phyloP scores from a whole-genome alignment of 2,797 vertebrate genomes.

The Gymnothorax javanicus region DNA sequence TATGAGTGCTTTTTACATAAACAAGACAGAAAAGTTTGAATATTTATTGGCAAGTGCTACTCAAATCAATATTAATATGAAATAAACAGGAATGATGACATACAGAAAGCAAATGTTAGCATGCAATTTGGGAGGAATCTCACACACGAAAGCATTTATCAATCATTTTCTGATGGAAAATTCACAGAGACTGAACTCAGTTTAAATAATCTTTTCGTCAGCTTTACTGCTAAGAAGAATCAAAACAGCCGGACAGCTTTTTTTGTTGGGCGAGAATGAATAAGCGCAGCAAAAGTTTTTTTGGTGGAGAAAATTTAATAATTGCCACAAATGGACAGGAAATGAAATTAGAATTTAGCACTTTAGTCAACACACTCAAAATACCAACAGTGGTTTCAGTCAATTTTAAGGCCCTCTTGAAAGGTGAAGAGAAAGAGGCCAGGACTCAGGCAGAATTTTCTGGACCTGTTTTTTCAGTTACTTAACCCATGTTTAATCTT shows the following conservation, averaged over 20 bases:
- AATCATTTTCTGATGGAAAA: slow-evolving; percentile 13
- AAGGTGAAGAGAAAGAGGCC: background rate
- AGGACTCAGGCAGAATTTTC: background rate
- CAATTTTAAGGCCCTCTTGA: background rate
- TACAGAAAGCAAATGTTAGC: slow-evolving; percentile 58
- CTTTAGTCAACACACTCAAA: background rate
- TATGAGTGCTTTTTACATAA: slow-evolving; percentile 82
- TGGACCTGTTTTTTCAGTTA: background rate
- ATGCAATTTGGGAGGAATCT: slow-evolving; percentile 63
- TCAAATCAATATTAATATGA: slow-evolving; percentile 61
- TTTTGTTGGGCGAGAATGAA: background rate
- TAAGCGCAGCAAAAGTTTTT: background rate
- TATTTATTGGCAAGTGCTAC: slow-evolving; percentile 76
- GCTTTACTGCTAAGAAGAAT: background rate
- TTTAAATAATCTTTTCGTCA: slow-evolving; percentile 6
- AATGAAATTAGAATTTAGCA: background rate
- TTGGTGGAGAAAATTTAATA: background rate
- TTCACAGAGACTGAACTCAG: background rate
- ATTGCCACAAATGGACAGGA: background rate
- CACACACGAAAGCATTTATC: background rate
- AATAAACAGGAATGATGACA: slow-evolving; percentile 48
- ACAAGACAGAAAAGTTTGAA: slow-evolving; percentile 80
- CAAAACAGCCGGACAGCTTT: background rate
- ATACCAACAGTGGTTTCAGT: background rate
- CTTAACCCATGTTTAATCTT: background rate